phyloP scores from a whole-genome alignment of 2,797 vertebrate species.

The Pelodytes ibericus region DNA sequence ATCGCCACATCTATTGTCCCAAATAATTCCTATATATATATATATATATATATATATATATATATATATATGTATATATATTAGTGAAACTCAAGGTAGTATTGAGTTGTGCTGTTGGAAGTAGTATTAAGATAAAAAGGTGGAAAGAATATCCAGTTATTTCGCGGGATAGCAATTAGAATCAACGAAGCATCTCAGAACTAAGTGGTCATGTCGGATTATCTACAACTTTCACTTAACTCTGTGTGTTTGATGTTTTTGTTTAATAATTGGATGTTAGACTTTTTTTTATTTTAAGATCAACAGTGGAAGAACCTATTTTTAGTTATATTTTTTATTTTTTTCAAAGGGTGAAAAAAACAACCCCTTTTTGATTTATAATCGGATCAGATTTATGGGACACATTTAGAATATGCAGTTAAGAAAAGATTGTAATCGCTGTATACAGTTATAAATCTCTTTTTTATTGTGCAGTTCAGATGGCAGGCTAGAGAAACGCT shows the following conservation, averaged over 20 bases:
- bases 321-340: no score
- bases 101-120: not conserved
- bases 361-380: conserved; percentile 63
- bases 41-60: no score
- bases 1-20: no score
- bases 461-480: conserved; percentile 60
- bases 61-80: no score
- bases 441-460: conserved; percentile 64
- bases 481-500: conserved; percentile 57
- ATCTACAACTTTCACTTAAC: conserved; percentile 32
- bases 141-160: conserved; percentile 25
- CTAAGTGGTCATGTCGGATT: conserved; percentile 16
- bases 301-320: conserved; percentile 61
- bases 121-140: conserved; percentile 40
- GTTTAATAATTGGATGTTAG: conserved; percentile 61
- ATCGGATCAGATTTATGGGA: conserved; percentile 60
- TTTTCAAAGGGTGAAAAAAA: conserved; percentile 58
- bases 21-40: no score
- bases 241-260: conserved; percentile 40
- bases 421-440: conserved; percentile 53
- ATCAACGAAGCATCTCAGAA: conserved; percentile 14
- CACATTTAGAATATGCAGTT: conserved; percentile 58
- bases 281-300: conserved; percentile 63
- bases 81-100: not conserved
- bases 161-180: conserved; percentile 40